A percentile compares a stretch with the other conserved stretches of the same genome.
Conservation (phyloP, 2,888 invertebrate species). For the Acleris cristana region DNA sequence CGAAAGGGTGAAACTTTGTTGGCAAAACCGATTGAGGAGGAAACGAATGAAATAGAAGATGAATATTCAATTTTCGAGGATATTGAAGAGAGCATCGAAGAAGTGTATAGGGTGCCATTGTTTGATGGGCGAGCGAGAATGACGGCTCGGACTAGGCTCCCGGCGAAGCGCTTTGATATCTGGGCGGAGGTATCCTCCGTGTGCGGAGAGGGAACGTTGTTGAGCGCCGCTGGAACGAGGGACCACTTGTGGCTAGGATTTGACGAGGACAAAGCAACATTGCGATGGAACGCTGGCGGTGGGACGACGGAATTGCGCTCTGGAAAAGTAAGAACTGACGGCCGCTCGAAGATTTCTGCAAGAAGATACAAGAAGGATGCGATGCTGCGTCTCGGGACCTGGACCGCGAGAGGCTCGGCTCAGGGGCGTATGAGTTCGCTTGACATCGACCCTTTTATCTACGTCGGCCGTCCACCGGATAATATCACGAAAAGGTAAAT, state of each 20-base stretch:
- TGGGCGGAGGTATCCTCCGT: slow-evolving; percentile 77
- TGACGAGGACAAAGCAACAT: slow-evolving; percentile 63
- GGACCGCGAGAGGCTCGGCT: slow-evolving; percentile 64
- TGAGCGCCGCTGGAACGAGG: slow-evolving; percentile 70
- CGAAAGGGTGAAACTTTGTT: slow-evolving; percentile 50
- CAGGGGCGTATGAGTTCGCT: slow-evolving; percentile 74
- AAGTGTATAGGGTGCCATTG: slow-evolving; percentile 67
- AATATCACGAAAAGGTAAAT: slow-evolving; percentile 72
- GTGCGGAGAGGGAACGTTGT: slow-evolving; percentile 68
- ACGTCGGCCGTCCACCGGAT: slow-evolving; percentile 70
- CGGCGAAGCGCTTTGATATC: slow-evolving; percentile 75
- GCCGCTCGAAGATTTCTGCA: slow-evolving; percentile 69
- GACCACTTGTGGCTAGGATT: slow-evolving; percentile 79
- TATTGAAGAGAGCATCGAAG: slow-evolving; percentile 58
- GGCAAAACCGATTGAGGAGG: slow-evolving; percentile 51
- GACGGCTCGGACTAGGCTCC: slow-evolving; percentile 66
- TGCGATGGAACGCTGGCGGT: slow-evolving; percentile 74
- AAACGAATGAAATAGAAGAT: slow-evolving; percentile 64
- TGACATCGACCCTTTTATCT: slow-evolving; percentile 71
- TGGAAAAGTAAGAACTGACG: slow-evolving; percentile 68
- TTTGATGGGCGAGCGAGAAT: slow-evolving; percentile 73
- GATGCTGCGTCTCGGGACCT: slow-evolving; percentile 66
- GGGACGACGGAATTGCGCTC: slow-evolving; percentile 68
- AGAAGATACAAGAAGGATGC: slow-evolving; percentile 75
- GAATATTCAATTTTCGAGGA: slow-evolving; percentile 61